phyloP scores from a whole-genome alignment of 1,140 invertebrate species.

The Nephila pilipes region DNA sequence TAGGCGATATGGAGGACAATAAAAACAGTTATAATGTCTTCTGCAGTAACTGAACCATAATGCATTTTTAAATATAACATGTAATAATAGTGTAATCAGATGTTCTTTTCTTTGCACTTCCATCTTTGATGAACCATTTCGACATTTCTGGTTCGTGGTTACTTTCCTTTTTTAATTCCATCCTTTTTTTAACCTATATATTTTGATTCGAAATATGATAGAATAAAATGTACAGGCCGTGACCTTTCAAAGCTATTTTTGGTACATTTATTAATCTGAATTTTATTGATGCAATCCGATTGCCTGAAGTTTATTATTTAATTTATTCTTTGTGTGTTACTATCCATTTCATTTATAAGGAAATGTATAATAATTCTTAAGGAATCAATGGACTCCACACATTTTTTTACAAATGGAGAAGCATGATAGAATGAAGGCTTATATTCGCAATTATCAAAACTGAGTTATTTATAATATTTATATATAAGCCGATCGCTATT shows the following conservation, averaged over 20 bases:
- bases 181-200: background rate
- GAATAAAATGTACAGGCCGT: background rate
- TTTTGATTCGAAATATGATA: background rate
- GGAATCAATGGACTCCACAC: background rate
- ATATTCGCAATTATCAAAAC: no score
- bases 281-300: background rate
- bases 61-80: conserved; percentile 10
- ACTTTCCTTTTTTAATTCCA: background rate
- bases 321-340: background rate
- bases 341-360: background rate
- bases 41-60: background rate
- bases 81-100: no score
- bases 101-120: conserved; percentile 18
- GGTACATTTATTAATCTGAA: background rate
- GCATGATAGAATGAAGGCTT: no score
- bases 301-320: background rate
- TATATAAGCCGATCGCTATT: background rate
- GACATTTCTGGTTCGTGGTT: background rate
- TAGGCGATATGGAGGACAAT: background rate
- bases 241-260: conserved; percentile 13
- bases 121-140: conserved; percentile 1
- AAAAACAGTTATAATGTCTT: background rate
- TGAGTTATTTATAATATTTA: background rate
- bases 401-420: no score
- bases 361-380: background rate